Percentiles rank a stretch among this genome's conserved stretches.
These are phyloP conservation scores for Stenodera caucasica DNA, from an alignment of 2,888 invertebrate species.

Conservation along the genomic window DNA sequence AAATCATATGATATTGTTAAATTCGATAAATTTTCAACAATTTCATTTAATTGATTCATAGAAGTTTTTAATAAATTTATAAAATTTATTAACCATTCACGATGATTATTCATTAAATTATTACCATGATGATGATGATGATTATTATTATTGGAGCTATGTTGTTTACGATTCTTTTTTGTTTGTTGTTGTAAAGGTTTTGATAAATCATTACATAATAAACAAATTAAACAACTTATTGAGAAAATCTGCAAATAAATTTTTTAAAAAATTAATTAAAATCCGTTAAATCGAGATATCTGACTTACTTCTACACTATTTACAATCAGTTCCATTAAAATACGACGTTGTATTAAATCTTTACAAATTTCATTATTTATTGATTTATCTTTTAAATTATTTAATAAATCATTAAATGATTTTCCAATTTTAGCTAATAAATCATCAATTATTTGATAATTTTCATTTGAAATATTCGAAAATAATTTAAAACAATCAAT, in stretches of 20 bases:
- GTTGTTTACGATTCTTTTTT: constrained; percentile 60
- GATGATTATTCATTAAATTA: not conserved
- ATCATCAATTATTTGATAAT: constrained; percentile 29
- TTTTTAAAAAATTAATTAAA: constrained; percentile 19
- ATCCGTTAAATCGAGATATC: not conserved
- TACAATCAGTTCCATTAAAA: constrained; percentile 60
- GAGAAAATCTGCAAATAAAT: constrained; percentile 61
- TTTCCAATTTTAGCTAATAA: constrained; percentile 25
- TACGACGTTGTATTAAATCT: constrained; percentile 55
- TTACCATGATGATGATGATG: not conserved
- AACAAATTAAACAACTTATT: constrained; percentile 60
- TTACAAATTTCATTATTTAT: constrained; percentile 46
- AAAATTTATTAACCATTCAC: constrained; percentile 14
- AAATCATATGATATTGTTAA: constrained; percentile 50
- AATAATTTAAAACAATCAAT: constrained; percentile 44
- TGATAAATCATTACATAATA: constrained; percentile 60
- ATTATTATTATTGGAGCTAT: constrained; percentile 36
- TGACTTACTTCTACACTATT: constrained; percentile 66
- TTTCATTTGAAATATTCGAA: constrained; percentile 33
- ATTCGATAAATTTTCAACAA: constrained; percentile 56
- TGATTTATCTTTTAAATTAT: constrained; percentile 3
- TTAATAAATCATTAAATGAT: constrained; percentile 35
- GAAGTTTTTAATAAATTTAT: constrained; percentile 40
- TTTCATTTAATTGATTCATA: constrained; percentile 53
- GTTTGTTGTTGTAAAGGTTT: constrained; percentile 60